Conservation (phyloP, 2,797 vertebrate genomes). For the Synanceia verrucosa region DNA sequence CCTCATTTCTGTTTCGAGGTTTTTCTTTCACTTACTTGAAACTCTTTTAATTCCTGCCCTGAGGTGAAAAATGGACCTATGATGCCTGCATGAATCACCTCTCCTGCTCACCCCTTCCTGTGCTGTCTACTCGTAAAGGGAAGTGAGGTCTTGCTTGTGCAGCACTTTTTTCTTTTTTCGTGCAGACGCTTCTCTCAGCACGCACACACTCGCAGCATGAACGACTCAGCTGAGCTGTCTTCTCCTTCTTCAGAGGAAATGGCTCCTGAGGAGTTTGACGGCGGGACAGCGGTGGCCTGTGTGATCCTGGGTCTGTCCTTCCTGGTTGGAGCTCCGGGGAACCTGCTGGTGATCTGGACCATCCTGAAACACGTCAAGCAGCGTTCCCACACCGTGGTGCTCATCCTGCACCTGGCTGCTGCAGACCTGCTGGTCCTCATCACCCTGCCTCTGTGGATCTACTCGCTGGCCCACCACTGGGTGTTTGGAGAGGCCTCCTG, state of each 20-base stretch:
- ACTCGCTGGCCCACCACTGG: conserved; percentile 85
- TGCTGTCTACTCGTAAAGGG: conserved; percentile 66
- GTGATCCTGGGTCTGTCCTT: conserved; percentile 85
- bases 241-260: conserved; percentile 38
- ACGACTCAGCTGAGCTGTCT: conserved; percentile 38
- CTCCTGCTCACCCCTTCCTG: conserved; percentile 56
- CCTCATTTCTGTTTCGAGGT: too few relatives aligned
- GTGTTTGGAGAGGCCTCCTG: conserved; percentile 81
- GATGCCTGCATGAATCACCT: conserved; percentile 59
- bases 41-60: not conserved
- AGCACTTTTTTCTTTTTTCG: conserved; percentile 62
- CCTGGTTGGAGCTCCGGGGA: conserved; percentile 86
- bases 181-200: conserved; percentile 68
- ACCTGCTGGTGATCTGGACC: conserved; percentile 89
- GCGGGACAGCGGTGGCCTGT: conserved; percentile 73
- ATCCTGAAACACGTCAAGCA: conserved; percentile 84
- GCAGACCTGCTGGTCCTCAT: conserved; percentile 88
- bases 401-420: conserved; percentile 87
- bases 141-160: conserved; percentile 75
- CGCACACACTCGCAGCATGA: conserved; percentile 67
- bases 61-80: conserved; percentile 14
- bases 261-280: conserved; percentile 57
- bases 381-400: conserved; percentile 84
- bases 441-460: conserved; percentile 91
- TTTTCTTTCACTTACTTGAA: not conserved